A percentile compares a stretch with the other conserved stretches of the same genome.
These are phyloP conservation scores for Arctia plantaginis DNA, from an alignment of 2,888 invertebrate species.

Conservation along the genomic window DNA sequence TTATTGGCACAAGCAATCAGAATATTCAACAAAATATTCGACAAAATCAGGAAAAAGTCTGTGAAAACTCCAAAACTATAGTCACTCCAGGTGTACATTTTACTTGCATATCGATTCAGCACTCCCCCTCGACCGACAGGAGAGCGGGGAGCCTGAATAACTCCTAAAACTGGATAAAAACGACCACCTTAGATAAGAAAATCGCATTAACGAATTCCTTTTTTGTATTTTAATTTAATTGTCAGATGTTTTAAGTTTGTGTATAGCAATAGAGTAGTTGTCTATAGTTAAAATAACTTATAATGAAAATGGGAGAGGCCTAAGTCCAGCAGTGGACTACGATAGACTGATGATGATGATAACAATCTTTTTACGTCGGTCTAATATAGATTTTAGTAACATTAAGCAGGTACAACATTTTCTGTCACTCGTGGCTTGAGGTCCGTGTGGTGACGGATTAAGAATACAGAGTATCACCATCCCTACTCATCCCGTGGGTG, in stretches of 20 bases:
- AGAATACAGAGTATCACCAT: no score
- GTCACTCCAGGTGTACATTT: slow-evolving; percentile 69
- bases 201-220: slow-evolving; percentile 32
- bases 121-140: slow-evolving; percentile 64
- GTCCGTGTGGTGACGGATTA: no score
- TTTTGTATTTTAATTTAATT: slow-evolving; percentile 15
- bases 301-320: no score
- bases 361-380: no score
- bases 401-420: no score
- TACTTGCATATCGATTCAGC: slow-evolving; percentile 81
- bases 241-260: neutral
- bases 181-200: slow-evolving; percentile 64
- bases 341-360: no score
- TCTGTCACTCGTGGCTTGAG: no score
- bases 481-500: no score
- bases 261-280: neutral
- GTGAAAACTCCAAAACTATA: slow-evolving; percentile 40
- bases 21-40: neutral
- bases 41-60: slow-evolving; percentile 30
- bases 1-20: neutral
- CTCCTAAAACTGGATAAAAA: slow-evolving; percentile 73
- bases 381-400: no score
- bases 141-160: slow-evolving; percentile 56
- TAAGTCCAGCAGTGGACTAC: no score
- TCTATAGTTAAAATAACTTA: neutral